Evolutionary conservation across 2,113 vertebrate genomes (phyloP).

Genomic region (Candoia aspera): DNA sequence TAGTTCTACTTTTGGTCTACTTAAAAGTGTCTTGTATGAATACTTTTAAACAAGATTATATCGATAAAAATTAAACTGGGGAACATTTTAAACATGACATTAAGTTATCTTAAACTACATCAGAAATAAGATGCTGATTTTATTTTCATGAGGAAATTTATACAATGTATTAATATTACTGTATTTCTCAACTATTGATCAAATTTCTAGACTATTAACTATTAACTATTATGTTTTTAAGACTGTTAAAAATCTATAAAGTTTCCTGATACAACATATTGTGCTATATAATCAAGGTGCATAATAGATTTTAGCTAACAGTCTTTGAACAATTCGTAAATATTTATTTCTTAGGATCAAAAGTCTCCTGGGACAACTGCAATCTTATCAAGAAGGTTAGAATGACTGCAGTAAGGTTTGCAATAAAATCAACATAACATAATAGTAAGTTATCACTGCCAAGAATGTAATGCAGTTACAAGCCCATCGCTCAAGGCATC

Average conservation of each 20-base stretch:
- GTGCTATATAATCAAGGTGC: constrained; percentile 5
- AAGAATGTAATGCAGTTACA: constrained; percentile 36
- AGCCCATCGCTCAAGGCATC: constrained; percentile 31
- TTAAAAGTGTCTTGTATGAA: background rate
- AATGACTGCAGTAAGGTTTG: constrained; percentile 3
- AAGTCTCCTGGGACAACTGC: background rate
- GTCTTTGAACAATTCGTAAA: constrained; percentile 14
- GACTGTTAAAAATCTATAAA: background rate
- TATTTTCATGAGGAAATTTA: constrained; percentile 17
- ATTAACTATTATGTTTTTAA: background rate
- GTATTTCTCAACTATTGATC: constrained; percentile 15
- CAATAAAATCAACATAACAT: constrained; percentile 42
- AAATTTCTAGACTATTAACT: background rate
- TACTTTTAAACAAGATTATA: background rate
- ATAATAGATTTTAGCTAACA: background rate
- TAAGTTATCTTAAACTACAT: background rate
- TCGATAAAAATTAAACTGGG: background rate
- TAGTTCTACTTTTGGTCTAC: background rate
- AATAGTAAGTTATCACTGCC: constrained; percentile 45
- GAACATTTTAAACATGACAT: background rate
- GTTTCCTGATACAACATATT: constrained; percentile 6
- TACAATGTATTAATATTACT: background rate
- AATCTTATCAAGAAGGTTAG: constrained; percentile 23
- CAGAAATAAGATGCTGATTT: constrained; percentile 20
- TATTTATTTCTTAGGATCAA: background rate